Conservation (phyloP, 35 echinoderm and acorn worm species). For the Antedon bifida region DNA sequence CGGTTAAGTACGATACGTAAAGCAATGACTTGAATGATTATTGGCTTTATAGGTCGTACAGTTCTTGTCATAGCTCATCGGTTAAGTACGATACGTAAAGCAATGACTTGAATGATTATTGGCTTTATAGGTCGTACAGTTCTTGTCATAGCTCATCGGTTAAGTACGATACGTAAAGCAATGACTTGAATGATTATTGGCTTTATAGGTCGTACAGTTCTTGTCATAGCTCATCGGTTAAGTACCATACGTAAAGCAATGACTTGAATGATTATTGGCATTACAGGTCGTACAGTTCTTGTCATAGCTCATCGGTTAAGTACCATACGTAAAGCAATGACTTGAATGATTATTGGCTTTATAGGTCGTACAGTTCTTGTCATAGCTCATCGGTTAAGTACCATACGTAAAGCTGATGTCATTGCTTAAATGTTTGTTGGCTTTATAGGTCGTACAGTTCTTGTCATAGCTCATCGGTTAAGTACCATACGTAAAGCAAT, state of each 20-base stretch:
- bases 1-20: constrained; percentile 82
- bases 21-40: constrained; percentile 34
- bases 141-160: constrained; percentile 75
- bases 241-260: constrained; percentile 93
- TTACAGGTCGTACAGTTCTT: constrained; percentile 73
- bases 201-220: constrained; percentile 65
- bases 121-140: constrained; percentile 61
- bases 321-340: constrained; percentile 87
- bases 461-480: constrained; percentile 82
- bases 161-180: constrained; percentile 92
- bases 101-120: constrained; percentile 23
- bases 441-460: constrained; percentile 65
- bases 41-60: constrained; percentile 49
- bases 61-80: constrained; percentile 85
- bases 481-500: constrained; percentile 93
- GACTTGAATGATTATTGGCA: background rate
- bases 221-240: constrained; percentile 82
- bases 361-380: constrained; percentile 82
- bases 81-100: constrained; percentile 85
- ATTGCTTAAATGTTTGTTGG: constrained; percentile 36
- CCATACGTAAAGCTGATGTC: constrained; percentile 75
- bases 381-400: constrained; percentile 86
- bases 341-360: constrained; percentile 1
- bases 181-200: constrained; percentile 4
- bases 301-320: constrained; percentile 88